A percentile compares a stretch with the other conserved stretches of the same genome.
Evolutionary conservation across 2,113 vertebrate species (phyloP).

Genomic region (Telmatochromis sp.): DNA sequence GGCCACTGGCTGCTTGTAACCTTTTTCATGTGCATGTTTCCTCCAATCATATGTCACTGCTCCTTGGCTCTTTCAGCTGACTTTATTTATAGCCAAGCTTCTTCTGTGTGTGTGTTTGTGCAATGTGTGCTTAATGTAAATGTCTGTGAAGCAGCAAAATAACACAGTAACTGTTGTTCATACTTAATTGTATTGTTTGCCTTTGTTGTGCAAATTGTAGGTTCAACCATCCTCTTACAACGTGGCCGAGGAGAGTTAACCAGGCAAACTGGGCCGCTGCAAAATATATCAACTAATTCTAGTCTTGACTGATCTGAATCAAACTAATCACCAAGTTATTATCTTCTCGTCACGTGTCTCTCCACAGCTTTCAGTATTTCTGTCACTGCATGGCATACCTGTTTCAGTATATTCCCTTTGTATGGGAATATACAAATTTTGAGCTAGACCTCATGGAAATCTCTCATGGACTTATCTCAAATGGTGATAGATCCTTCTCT

Average conservation of each 20-base stretch:
- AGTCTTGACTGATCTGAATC: background rate
- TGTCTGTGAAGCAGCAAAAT: background rate
- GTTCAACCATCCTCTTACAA: background rate
- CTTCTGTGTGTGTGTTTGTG: slow-evolving; percentile 1
- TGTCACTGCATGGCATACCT: background rate
- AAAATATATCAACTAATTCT: background rate
- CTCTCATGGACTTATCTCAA: rapidly evolving
- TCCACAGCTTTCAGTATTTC: background rate
- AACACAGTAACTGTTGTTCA: background rate
- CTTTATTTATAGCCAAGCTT: slow-evolving; percentile 64
- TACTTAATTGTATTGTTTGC: background rate
- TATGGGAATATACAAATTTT: background rate
- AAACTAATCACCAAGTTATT: background rate
- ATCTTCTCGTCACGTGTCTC: background rate
- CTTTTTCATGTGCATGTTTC: slow-evolving; percentile 63
- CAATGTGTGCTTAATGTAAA: background rate
- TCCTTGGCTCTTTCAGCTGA: slow-evolving; percentile 35
- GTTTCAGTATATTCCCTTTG: background rate
- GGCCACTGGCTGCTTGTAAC: slow-evolving; percentile 56
- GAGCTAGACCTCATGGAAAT: background rate
- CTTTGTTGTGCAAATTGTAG: background rate
- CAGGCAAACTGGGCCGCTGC: background rate
- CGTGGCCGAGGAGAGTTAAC: background rate
- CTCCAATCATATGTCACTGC: slow-evolving; percentile 58
- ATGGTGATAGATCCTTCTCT: background rate